Conservation (phyloP, 2,888 invertebrate genomes). For the Urechis unicinctus region DNA sequence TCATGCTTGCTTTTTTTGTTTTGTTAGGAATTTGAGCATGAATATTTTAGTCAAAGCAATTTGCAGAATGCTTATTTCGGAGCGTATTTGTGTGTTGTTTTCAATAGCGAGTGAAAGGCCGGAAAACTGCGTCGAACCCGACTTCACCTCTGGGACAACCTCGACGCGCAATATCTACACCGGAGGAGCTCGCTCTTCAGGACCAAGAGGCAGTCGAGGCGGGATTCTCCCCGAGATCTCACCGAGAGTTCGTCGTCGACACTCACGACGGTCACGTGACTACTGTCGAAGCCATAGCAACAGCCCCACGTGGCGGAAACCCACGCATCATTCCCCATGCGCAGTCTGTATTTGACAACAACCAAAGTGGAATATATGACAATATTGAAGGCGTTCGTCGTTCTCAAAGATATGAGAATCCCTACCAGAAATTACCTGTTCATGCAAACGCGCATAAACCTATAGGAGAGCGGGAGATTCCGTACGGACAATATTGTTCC, state of each 20-base stretch:
- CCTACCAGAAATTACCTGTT: not conserved
- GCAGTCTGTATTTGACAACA: not conserved
- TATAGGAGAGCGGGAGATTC: conserved; percentile 12
- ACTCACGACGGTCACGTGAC: not conserved
- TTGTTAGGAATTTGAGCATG: too few relatives aligned
- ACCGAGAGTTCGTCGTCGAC: not conserved
- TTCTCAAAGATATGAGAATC: not conserved
- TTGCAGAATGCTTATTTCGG: too few relatives aligned
- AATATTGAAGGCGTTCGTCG: not conserved
- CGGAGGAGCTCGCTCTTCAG: conserved; percentile 26
- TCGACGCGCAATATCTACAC: conserved; percentile 28
- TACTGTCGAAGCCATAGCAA: not conserved
- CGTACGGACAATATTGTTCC: conserved; percentile 3
- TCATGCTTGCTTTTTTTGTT: too few relatives aligned
- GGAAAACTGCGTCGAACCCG: conserved; percentile 82
- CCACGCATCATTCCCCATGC: not conserved
- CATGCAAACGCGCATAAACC: conserved; percentile 6
- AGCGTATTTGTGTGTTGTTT: too few relatives aligned
- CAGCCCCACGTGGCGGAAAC: not conserved
- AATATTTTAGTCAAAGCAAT: too few relatives aligned
- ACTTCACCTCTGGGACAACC: conserved; percentile 65
- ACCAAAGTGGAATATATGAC: not conserved
- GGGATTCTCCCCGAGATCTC: too few relatives aligned
- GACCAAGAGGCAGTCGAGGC: conserved; percentile 11
- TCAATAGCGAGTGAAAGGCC: conserved; percentile 55